phyloP scores from a whole-genome alignment of 2,797 vertebrate genomes.

The Lacerta agilis region DNA sequence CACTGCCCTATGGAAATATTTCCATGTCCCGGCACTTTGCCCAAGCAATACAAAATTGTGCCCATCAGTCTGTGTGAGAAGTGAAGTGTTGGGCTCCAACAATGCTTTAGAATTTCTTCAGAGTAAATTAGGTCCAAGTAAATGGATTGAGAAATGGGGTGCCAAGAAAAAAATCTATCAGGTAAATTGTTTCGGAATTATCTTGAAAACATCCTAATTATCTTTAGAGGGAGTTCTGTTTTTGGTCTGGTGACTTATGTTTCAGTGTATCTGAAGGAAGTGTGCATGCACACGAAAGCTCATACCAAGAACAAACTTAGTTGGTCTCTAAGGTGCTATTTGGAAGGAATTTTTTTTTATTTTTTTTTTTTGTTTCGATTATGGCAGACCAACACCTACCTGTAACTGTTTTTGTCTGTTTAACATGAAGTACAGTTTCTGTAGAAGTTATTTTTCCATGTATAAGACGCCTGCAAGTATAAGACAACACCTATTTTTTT shows the following conservation, averaged over 20 bases:
- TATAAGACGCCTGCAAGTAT: too few relatives aligned
- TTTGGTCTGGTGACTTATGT: background rate
- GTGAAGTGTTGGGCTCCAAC: background rate
- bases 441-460: background rate
- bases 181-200: conserved; percentile 20
- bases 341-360: too few relatives aligned
- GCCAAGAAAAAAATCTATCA: background rate
- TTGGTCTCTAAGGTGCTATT: too few relatives aligned
- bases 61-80: background rate
- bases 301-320: too few relatives aligned
- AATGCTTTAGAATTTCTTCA: background rate
- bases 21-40: background rate
- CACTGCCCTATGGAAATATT: background rate
- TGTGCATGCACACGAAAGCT: too few relatives aligned
- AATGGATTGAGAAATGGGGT: background rate
- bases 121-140: background rate
- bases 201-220: conserved; percentile 27
- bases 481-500: too few relatives aligned
- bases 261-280: too few relatives aligned
- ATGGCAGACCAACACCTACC: too few relatives aligned
- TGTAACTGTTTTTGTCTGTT: background rate
- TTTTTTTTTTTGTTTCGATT: too few relatives aligned
- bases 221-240: background rate
- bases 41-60: background rate
- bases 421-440: conserved; percentile 36